Evolutionary conservation across 2,113 vertebrate species (phyloP).

Genomic region (Tychaedon coryphoeus): DNA sequence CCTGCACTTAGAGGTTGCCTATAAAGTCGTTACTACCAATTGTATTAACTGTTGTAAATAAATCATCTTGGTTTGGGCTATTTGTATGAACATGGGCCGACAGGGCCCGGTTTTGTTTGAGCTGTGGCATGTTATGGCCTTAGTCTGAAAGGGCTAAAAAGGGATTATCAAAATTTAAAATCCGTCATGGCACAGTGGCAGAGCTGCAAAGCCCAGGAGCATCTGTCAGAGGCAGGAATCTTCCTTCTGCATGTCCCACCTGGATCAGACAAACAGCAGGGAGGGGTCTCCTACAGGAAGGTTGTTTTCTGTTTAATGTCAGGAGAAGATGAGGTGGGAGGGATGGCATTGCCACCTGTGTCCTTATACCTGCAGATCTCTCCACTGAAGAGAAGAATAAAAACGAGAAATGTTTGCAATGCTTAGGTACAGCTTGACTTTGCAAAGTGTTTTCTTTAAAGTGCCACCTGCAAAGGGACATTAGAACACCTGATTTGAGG

Average conservation of each 20-base stretch:
- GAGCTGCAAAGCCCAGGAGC: not conserved
- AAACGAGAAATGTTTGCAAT: accelerated
- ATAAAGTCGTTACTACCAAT: conserved; percentile 83
- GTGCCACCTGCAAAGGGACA: not conserved
- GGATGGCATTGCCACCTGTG: not conserved
- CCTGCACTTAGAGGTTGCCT: conserved; percentile 88
- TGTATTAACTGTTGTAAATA: conserved; percentile 84
- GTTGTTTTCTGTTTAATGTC: not conserved
- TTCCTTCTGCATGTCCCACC: not conserved
- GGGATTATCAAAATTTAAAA: conserved; percentile 66
- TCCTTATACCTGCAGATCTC: not conserved
- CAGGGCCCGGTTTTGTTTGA: conserved; percentile 52
- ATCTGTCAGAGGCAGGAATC: not conserved
- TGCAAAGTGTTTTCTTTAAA: not conserved
- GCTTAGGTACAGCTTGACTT: not conserved
- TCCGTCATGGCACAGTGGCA: not conserved
- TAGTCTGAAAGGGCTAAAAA: conserved; percentile 41
- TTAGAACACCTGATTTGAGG: not conserved
- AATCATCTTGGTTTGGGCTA: conserved; percentile 72
- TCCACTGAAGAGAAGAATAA: not conserved
- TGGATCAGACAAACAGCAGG: not conserved
- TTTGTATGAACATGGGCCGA: conserved; percentile 70
- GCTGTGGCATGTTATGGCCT: conserved; percentile 35
- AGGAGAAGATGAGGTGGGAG: not conserved
- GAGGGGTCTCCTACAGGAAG: not conserved